A percentile compares a stretch with the other conserved stretches of the same genome.
Evolutionary conservation across 2,888 invertebrate genomes (phyloP).

Genomic region (Phytoseiulus persimilis): DNA sequence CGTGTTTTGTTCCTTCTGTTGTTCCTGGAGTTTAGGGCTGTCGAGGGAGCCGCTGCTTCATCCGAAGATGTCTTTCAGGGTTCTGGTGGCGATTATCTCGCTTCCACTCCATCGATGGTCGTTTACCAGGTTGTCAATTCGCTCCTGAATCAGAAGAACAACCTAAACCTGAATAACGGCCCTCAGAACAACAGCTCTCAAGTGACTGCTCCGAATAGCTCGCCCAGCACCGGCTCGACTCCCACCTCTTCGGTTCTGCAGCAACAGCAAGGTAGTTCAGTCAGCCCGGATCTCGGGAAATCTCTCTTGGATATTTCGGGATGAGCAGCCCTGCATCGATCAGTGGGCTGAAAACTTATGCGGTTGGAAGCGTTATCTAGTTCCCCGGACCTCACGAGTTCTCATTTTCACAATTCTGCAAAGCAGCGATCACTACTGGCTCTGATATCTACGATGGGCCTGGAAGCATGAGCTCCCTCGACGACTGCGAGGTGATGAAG

Average conservation of each 20-base stretch:
- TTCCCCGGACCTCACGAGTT: not conserved
- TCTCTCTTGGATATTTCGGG: too few species aligned
- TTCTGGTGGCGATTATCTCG: not conserved
- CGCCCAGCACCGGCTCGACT: conserved; percentile 19
- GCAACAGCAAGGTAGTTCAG: not conserved
- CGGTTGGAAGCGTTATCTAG: not conserved
- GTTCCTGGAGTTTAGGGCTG: too few species aligned
- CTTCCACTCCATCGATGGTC: conserved; percentile 15
- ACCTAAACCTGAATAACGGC: not conserved
- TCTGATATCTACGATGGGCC: conserved; percentile 24
- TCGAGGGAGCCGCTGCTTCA: too few species aligned
- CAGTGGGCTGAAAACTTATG: not conserved
- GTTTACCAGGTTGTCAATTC: conserved; percentile 32
- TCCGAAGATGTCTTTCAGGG: too few species aligned
- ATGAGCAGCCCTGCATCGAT: not conserved
- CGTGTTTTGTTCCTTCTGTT: too few species aligned
- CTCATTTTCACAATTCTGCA: not conserved
- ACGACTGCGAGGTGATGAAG: conserved; percentile 32
- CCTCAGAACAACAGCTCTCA: conserved; percentile 57
- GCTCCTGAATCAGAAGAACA: not conserved
- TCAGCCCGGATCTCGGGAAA: too few species aligned
- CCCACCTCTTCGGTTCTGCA: not conserved
- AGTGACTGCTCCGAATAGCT: conserved; percentile 38
- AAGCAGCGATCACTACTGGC: not conserved
- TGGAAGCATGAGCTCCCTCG: not conserved